Evolutionary conservation across 2,113 vertebrate species (phyloP).

Genomic region (Odocoileus hemionus): DNA sequence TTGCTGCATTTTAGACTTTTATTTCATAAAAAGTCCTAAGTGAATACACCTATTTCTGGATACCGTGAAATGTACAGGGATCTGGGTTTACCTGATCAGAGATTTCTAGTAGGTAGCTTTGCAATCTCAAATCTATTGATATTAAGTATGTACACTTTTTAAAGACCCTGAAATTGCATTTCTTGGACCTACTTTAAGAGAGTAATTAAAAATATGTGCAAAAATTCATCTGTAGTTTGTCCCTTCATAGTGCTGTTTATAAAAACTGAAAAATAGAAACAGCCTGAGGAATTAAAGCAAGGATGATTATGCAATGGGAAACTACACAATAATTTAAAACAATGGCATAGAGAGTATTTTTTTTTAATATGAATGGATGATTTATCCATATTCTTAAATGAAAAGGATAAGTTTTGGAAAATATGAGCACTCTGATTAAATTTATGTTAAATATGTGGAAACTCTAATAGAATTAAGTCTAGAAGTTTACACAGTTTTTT

Average conservation of each 20-base stretch:
- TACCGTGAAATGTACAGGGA: background rate
- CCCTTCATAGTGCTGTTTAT: background rate
- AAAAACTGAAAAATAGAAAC: background rate
- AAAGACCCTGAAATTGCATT: background rate
- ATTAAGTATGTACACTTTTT: background rate
- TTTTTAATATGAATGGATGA: background rate
- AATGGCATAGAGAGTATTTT: background rate
- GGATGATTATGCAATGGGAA: background rate
- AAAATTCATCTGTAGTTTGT: background rate
- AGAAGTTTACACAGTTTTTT: background rate
- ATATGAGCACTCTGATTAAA: background rate
- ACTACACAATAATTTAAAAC: background rate
- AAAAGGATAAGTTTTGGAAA: background rate
- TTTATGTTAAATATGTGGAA: background rate
- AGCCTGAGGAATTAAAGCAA: background rate
- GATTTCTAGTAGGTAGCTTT: background rate
- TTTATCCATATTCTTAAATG: background rate
- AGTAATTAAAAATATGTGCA: background rate
- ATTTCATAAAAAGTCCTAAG: background rate
- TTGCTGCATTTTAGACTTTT: background rate
- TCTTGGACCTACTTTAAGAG: background rate
- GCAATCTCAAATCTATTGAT: background rate
- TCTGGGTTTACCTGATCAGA: background rate
- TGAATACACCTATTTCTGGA: background rate
- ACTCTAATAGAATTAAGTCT: background rate